Base-by-base conservation (phyloP, 1,140 invertebrate species). In the Calephelis virginiensis region DNA sequence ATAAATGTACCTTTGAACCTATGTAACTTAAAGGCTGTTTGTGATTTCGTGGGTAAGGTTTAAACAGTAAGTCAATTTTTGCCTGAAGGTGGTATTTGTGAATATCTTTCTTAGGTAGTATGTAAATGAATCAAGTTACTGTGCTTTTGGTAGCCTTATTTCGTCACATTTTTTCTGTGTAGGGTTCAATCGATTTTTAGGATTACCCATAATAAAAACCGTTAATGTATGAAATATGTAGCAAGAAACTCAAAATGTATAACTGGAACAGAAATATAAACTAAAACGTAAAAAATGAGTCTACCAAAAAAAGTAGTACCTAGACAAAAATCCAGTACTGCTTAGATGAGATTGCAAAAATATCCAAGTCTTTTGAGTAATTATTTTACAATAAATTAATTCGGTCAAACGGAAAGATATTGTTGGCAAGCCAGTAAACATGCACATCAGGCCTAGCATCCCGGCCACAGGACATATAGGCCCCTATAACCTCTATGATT, bases 111-210 rank as follows among this genome's bases (percentile, higher is more conserved):
- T 17, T 59, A 59, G 53, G 28, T 59, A 17, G 37, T 59, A 59
- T 59, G 11, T 17, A 38, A 59, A 59, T 59, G 12, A 38, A 59
- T 37, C 37, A 59, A 59, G 53, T 59, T 59, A 59, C 53, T 59
- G 53, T 59, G 53, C 53, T 59, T 59, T 59, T 59, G 53, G 53
- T 37, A 59, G 53, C 53, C 53, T 59, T 38, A 37, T 59, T 59
- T 59, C 12, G 28, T 59, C 28, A 38, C 3, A 28, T 37, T 37
- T 38, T 17, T 37, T 38, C 37, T 38, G 12, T 59, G 37, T 28
- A 59, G 53, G 12, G 53, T 59, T 59, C 37, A 37, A 59, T 59
- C 37, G 53, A 8, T 59, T 59, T 59, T 59, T 59, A 37, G 37
- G 53, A 59, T 59, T 28, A 28, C 53, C 17, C 28, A 11, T 14